Percentiles rank a stretch among this genome's conserved stretches.
phyloP scores from a whole-genome alignment of 1,140 invertebrate genomes.

The Cotesia chilonis region DNA sequence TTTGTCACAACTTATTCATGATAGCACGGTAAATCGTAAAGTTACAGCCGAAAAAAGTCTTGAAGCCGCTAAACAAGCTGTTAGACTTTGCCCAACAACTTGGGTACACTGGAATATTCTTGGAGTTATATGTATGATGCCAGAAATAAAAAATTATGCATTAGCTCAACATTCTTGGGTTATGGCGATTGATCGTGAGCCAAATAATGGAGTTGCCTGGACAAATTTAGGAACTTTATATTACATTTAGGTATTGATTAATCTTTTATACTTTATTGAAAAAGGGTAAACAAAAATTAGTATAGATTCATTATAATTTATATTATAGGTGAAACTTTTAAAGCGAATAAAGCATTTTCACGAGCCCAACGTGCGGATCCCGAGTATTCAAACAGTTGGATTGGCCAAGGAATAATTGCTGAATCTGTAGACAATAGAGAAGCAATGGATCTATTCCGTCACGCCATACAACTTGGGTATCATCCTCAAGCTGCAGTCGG shows the following conservation, averaged over 20 bases:
- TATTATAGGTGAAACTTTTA: conserved; percentile 68
- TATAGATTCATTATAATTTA: conserved; percentile 7
- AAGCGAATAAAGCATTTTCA: conserved; percentile 87
- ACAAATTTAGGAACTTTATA: conserved; percentile 89
- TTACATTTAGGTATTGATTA: conserved; percentile 66
- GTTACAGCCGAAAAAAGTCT: conserved; percentile 67
- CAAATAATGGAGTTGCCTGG: conserved; percentile 82
- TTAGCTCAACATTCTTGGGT: conserved; percentile 88
- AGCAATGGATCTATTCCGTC: conserved; percentile 88
- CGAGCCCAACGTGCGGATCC: conserved; percentile 85
- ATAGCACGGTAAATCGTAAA: conserved; percentile 60
- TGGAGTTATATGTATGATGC: conserved; percentile 75
- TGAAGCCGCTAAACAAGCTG: conserved; percentile 74
- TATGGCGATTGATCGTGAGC: conserved; percentile 78
- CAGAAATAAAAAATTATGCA: conserved; percentile 71
- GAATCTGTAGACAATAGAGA: conserved; percentile 78
- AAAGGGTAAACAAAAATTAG: neutral
- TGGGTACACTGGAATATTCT: conserved; percentile 87
- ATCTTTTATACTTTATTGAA: conserved; percentile 16
- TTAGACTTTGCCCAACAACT: conserved; percentile 70
- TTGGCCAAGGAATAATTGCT: conserved; percentile 86
- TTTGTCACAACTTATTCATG: conserved; percentile 64
- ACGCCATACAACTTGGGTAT: conserved; percentile 81
- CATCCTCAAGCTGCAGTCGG: conserved; percentile 78
- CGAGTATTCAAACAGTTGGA: conserved; percentile 84